phyloP scores from a whole-genome alignment of 2,113 vertebrate genomes.

The Campylomormyrus tamandua region DNA sequence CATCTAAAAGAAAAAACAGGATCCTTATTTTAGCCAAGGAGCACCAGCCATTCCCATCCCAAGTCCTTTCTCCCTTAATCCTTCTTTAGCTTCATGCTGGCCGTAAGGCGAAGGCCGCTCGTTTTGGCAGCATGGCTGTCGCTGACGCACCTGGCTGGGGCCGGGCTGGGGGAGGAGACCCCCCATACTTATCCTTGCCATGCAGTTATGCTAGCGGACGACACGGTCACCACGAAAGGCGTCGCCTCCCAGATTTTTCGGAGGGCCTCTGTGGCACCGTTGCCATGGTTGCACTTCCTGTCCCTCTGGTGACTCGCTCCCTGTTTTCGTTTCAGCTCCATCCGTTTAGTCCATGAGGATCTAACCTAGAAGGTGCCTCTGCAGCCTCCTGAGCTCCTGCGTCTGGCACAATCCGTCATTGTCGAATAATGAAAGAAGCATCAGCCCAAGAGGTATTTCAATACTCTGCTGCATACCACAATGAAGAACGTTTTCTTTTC shows the following conservation, averaged over 20 bases:
- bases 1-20: constrained; percentile 17
- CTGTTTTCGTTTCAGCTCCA: background rate
- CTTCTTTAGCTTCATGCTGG: constrained; percentile 32
- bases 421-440: constrained; percentile 7
- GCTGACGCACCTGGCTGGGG: constrained; percentile 9
- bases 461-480: background rate
- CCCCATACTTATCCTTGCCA: background rate
- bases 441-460: constrained; percentile 3
- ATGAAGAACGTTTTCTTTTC: background rate
- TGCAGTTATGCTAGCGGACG: background rate
- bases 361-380: background rate
- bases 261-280: background rate
- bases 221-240: background rate
- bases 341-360: background rate
- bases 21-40: constrained; percentile 35
- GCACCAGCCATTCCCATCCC: constrained; percentile 41
- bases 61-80: constrained; percentile 40
- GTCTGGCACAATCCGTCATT: background rate
- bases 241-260: background rate
- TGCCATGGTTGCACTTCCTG: constrained; percentile 1
- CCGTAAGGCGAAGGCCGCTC: constrained; percentile 32
- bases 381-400: background rate
- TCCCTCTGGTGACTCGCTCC: background rate
- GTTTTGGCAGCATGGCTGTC: constrained; percentile 29
- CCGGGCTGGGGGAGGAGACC: background rate